These are phyloP conservation scores for Puffinus mauretanicus DNA, from an alignment of 2,113 vertebrate species.

Conservation along the genomic window DNA sequence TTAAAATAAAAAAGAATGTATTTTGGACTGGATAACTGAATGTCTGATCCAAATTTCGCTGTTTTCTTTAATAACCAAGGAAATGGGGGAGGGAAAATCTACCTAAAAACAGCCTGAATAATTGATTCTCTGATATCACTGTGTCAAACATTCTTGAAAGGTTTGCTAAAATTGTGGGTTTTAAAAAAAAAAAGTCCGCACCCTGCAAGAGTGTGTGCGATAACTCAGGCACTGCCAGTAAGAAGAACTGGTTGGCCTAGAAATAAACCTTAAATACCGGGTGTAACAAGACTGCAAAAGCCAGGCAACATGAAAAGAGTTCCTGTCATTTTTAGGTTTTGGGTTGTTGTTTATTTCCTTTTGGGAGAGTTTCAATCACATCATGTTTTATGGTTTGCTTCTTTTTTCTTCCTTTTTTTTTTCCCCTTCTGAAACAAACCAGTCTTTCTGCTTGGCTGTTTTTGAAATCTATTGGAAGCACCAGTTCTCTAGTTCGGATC, in stretches of 20 bases:
- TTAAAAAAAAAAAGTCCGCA: neutral
- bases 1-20: slow-evolving; percentile 31
- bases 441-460: neutral
- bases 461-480: neutral
- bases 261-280: slow-evolving; percentile 28
- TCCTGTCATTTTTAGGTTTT: slow-evolving; percentile 7
- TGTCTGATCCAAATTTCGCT: neutral
- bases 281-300: neutral
- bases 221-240: neutral
- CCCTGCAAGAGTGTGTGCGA: neutral
- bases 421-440: neutral
- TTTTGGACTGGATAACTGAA: slow-evolving; percentile 39
- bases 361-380: neutral
- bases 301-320: neutral
- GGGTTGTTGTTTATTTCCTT: neutral
- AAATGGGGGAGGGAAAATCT: slow-evolving; percentile 7
- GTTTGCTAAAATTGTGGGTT: neutral
- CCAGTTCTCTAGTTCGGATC: neutral
- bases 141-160: neutral
- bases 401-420: no score
- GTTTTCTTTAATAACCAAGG: slow-evolving; percentile 48
- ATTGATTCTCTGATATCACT: slow-evolving; percentile 9
- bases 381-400: neutral
- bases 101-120: neutral
- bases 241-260: neutral